Conservation (phyloP, 1,140 invertebrate species). For the Paramacrobiotus metropolitanus region DNA sequence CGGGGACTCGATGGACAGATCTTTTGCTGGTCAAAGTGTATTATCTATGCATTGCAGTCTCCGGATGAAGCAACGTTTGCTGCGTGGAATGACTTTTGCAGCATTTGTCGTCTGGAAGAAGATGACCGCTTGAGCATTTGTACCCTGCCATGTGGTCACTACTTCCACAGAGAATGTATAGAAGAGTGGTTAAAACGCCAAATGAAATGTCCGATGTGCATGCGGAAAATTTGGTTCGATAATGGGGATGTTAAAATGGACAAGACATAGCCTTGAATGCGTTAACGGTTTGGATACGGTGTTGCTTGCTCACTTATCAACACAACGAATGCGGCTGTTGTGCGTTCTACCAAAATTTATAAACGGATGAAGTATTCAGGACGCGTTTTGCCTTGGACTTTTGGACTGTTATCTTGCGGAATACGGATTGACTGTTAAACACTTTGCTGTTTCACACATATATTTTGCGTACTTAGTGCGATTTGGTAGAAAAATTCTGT, state of each 20-base stretch:
- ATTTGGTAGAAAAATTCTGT: too few species aligned
- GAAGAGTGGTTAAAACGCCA: background rate
- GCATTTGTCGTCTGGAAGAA: background rate
- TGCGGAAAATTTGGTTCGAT: background rate
- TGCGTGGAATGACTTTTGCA: background rate
- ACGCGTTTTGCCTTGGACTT: too few species aligned
- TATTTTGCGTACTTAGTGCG: too few species aligned
- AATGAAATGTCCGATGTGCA: background rate
- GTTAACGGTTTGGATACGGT: too few species aligned
- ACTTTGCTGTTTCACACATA: too few species aligned
- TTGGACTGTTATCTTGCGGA: too few species aligned
- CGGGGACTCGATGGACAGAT: background rate
- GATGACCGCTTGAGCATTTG: background rate
- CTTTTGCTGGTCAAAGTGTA: slow-evolving; percentile 1
- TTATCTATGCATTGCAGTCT: background rate
- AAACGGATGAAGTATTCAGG: too few species aligned
- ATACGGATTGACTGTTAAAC: too few species aligned
- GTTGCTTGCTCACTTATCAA: too few species aligned
- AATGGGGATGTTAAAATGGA: background rate
- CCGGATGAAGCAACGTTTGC: background rate
- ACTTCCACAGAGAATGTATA: background rate
- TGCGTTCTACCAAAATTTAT: too few species aligned
- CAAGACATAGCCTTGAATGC: background rate
- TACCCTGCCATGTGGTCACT: background rate
- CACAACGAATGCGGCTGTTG: too few species aligned